phyloP scores from a whole-genome alignment of 2,113 vertebrate genomes.

The Nothocercus nigrocapillus region DNA sequence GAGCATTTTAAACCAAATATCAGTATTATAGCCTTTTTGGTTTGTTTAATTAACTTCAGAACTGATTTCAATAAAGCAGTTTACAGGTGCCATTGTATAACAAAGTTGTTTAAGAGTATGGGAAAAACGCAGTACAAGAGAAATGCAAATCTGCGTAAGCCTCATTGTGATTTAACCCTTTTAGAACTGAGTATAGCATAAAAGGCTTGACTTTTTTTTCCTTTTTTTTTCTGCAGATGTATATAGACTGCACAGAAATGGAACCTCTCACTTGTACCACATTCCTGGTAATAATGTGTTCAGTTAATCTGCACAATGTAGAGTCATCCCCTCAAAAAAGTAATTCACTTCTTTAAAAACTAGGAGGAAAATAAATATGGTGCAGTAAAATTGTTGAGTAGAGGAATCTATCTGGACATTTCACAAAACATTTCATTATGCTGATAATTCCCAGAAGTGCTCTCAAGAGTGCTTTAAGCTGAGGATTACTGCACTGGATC shows the following conservation, averaged over 20 bases:
- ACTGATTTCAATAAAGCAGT: constrained; percentile 28
- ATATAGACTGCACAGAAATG: neutral
- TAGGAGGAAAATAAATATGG: constrained; percentile 83
- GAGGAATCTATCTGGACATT: constrained; percentile 86
- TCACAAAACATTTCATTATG: constrained; percentile 89
- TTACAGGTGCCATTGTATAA: constrained; percentile 22
- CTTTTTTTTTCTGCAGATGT: constrained; percentile 1
- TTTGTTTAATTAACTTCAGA: constrained; percentile 44
- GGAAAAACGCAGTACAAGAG: constrained; percentile 44
- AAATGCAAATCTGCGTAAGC: constrained; percentile 51
- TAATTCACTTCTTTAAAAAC: constrained; percentile 80
- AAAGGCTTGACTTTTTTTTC: constrained; percentile 24
- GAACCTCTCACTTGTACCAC: constrained; percentile 32
- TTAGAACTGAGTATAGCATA: constrained; percentile 1
- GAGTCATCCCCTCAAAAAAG: constrained; percentile 75
- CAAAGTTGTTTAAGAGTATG: constrained; percentile 62
- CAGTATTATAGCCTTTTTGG: neutral
- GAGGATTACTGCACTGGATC: constrained; percentile 85
- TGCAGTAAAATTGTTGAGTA: constrained; percentile 82
- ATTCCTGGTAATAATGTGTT: constrained; percentile 66
- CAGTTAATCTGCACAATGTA: constrained; percentile 69
- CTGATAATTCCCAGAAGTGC: constrained; percentile 88
- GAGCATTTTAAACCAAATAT: neutral
- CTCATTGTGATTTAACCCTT: constrained; percentile 66
- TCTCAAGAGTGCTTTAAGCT: constrained; percentile 86